Evolutionary conservation across 2,797 vertebrate genomes (phyloP), one percentile per base, ranked within the genome.

Genomic region (Tolypeutes matacus): DNA sequence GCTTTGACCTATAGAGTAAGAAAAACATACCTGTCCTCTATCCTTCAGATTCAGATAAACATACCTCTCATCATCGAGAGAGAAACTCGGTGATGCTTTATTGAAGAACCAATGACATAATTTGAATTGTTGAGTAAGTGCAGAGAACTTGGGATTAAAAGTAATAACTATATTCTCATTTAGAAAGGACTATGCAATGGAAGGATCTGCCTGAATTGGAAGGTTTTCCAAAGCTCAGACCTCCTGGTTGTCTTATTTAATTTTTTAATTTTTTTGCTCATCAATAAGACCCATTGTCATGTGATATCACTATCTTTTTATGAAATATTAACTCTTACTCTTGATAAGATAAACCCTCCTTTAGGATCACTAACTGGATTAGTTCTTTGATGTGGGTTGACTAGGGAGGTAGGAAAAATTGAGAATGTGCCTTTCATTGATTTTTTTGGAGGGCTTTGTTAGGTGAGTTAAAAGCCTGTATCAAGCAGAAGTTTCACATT

Each of bases 361-460:
- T 85, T 67, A 72, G 39, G 58, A 21, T 80, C n/a, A 36, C 13
- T 18, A 64, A 15, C 15, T 77, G 18, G 81, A 62, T 58, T 39
- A 20, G 2, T 84, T 69, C 8, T 94, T 85, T 62, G 34, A 62
- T 84, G 86, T 12, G 29, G 10, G 3, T 82, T 93, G 39, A 77
- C 89, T 67, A 92, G 51, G 42, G 89, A 84, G n/a, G 39, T 36
- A 2, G 31, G 49, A 73, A 86, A 86, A 86, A 51, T 64, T 9
- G 1, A 80, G 36, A 53, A 46, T 29, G 13, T 34, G 3, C 34
- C 29, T 93, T 93, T 86, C 21, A 34, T 49, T 94, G 85, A 77
- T 58, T 95, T 58, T 95, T 95, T 87, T 87, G 56, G 29, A 92
- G 81, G 62, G 67, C 53, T 89, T 93, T 72, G 21, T 69, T 49